Conservation (phyloP, 2,797 vertebrate genomes). For the Pelochelys cantorii region DNA sequence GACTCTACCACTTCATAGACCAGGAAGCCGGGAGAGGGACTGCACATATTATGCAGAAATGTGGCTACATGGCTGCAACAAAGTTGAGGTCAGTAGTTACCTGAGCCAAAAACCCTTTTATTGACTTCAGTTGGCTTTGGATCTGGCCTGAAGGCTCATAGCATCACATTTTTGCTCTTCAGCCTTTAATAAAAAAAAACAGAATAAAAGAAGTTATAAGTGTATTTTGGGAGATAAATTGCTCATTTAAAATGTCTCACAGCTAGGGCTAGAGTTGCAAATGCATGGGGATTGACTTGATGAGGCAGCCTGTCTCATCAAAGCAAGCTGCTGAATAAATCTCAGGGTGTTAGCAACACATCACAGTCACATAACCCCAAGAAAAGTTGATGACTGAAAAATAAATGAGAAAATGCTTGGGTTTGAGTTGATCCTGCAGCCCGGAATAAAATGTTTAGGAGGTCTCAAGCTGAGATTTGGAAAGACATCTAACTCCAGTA, state of each 20-base stretch:
- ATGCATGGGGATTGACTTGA: background rate
- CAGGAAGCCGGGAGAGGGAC: background rate
- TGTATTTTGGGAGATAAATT: background rate
- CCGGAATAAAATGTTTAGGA: background rate
- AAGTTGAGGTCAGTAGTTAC: background rate
- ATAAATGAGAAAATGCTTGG: background rate
- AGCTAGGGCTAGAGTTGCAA: background rate
- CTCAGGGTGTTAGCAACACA: background rate
- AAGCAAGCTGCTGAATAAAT: background rate
- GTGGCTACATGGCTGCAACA: background rate
- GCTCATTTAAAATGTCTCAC: background rate
- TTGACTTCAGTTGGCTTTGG: background rate
- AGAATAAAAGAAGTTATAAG: rapidly evolving
- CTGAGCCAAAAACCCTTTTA: background rate
- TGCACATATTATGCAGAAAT: background rate
- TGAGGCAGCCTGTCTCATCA: background rate
- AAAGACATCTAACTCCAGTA: background rate
- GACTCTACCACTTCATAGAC: background rate
- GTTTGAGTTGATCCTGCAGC: background rate
- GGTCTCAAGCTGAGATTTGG: background rate
- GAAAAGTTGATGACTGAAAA: slow-evolving; percentile 30
- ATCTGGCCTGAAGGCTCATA: background rate
- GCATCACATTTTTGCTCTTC: no score
- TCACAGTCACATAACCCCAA: slow-evolving; percentile 8
- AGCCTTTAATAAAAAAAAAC: no score